These are phyloP conservation scores for Mus caroli DNA, from an alignment of 2,797 vertebrate genomes.

Conservation along the genomic window DNA sequence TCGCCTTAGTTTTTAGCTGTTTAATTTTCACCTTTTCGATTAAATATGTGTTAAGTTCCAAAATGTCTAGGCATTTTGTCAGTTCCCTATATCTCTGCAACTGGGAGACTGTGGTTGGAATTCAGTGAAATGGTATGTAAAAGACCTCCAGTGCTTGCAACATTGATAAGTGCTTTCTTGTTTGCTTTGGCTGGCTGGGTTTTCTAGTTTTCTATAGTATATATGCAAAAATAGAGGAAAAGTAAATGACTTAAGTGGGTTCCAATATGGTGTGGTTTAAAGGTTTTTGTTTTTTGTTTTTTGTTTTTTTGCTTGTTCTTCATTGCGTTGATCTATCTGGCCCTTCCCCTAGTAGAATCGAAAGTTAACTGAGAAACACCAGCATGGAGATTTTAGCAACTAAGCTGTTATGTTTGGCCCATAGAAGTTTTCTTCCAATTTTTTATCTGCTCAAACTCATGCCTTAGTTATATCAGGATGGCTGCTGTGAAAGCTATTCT, in stretches of 20 bases:
- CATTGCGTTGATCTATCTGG: neutral
- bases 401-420: neutral
- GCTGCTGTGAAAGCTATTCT: neutral
- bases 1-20: neutral
- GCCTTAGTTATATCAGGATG: neutral
- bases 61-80: neutral
- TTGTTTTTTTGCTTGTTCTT: neutral
- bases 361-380: neutral
- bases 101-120: neutral
- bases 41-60: neutral
- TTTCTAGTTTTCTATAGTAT: neutral
- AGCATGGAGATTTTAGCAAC: neutral
- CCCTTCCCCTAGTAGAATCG: neutral
- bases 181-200: neutral
- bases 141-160: neutral
- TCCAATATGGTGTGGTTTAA: neutral
- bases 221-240: neutral
- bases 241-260: neutral
- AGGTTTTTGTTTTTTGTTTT: neutral
- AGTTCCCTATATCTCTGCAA: neutral
- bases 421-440: neutral
- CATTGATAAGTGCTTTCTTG: constrained; percentile 3
- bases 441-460: constrained; percentile 1
- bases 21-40: neutral
- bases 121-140: neutral